A percentile compares a stretch with the other conserved stretches of the same genome.
Conservation (phyloP, 35 echinoderm and acorn worm species). For the Apostichopus californicus region DNA sequence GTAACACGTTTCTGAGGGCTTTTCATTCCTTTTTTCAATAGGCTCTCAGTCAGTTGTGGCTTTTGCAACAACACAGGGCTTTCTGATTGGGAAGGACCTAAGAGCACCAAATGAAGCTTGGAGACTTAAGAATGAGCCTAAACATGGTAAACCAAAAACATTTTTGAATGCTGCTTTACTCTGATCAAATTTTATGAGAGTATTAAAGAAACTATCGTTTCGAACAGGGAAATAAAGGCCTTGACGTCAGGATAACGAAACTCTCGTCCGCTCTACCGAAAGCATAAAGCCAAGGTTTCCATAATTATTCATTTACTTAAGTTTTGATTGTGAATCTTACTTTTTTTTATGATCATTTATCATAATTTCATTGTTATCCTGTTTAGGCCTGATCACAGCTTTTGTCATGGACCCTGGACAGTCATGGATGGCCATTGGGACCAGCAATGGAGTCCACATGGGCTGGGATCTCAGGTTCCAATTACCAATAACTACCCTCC, state of each 20-base stretch:
- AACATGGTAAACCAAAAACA: constrained; percentile 60
- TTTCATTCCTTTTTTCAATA: background rate
- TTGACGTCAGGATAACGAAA: no score
- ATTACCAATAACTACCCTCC: constrained; percentile 87
- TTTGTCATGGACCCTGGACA: constrained; percentile 94
- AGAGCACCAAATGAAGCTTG: constrained; percentile 83
- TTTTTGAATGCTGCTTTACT: no score
- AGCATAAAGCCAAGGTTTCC: no score
- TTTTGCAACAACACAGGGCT: constrained; percentile 87
- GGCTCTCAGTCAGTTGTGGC: constrained; percentile 82
- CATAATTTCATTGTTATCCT: background rate
- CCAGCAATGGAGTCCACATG: constrained; percentile 88
- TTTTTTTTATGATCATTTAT: no score
- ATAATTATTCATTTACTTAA: no score
- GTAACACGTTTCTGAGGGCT: no score
- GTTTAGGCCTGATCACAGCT: constrained; percentile 89
- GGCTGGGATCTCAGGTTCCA: constrained; percentile 98
- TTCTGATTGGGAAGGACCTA: constrained; percentile 92
- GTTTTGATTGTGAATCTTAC: no score
- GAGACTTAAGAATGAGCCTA: constrained; percentile 83
- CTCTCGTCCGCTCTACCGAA: no score
- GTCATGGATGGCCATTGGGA: constrained; percentile 94
- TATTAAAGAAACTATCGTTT: background rate
- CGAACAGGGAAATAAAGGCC: no score
- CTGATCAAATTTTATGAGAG: background rate